Evolutionary conservation across 2,888 invertebrate genomes (phyloP).

Genomic region (Apamea crenata): DNA sequence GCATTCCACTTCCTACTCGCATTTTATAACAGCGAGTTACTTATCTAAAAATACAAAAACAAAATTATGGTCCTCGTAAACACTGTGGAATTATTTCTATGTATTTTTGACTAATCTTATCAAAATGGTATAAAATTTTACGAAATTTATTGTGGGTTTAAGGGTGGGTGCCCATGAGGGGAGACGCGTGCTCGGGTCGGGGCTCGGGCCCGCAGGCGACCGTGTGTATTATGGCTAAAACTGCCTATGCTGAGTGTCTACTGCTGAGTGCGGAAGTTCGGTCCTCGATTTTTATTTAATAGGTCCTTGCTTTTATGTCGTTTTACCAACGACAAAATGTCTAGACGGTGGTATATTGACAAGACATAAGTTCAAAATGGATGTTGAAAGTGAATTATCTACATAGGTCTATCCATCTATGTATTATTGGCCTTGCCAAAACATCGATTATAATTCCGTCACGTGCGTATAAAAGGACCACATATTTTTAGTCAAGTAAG

Average conservation of each 20-base stretch:
- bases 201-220: conserved; percentile 2
- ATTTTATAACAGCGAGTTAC: conserved; percentile 27
- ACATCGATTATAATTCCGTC: background rate
- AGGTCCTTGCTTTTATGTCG: background rate
- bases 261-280: conserved; percentile 15
- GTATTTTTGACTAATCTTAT: conserved; percentile 62
- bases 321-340: background rate
- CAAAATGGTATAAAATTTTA: conserved; percentile 54
- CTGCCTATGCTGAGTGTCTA: background rate
- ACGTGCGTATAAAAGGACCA: background rate
- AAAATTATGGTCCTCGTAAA: conserved; percentile 54
- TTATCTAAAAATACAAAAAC: conserved; percentile 51
- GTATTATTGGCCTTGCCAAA: no score
- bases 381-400: background rate
- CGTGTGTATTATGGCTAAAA: conserved; percentile 1
- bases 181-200: conserved; percentile 34
- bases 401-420: no score
- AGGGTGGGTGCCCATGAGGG: conserved; percentile 33
- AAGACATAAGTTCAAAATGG: background rate
- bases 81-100: conserved; percentile 57
- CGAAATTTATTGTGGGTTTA: conserved; percentile 21
- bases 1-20: conserved; percentile 33
- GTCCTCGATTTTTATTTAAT: background rate
- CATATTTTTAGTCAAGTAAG: background rate
- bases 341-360: background rate